These are phyloP conservation scores for Rhyacophila evoluta DNA, from an alignment of 2,888 invertebrate species.

Conservation along the genomic window DNA sequence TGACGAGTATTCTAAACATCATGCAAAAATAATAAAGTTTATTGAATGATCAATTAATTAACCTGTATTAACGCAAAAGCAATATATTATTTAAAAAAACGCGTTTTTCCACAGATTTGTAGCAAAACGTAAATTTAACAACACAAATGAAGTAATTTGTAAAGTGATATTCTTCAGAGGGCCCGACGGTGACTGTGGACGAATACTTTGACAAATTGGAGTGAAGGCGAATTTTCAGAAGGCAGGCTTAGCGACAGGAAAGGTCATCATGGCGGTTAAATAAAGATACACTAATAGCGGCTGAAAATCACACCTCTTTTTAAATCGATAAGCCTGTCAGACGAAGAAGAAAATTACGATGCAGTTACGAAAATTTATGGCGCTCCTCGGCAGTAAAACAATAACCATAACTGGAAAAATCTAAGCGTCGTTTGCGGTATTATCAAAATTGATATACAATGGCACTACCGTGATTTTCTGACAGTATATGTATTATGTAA, in stretches of 20 bases:
- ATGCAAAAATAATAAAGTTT: too few species aligned
- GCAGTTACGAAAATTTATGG: not conserved
- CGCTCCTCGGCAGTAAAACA: not conserved
- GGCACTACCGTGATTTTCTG: too few species aligned
- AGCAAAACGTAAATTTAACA: not conserved
- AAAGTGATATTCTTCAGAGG: not conserved
- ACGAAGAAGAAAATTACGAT: not conserved
- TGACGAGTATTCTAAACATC: not conserved
- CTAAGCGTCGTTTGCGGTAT: too few species aligned
- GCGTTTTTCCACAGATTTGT: too few species aligned
- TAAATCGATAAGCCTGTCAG: not conserved
- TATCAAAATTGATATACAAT: too few species aligned
- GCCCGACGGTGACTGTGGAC: not conserved
- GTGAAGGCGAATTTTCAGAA: not conserved
- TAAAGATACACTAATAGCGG: not conserved
- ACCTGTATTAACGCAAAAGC: too few species aligned
- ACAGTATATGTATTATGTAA: too few species aligned
- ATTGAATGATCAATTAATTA: too few species aligned
- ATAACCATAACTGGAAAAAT: not conserved
- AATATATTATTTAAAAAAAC: too few species aligned
- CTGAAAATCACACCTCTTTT: constrained; percentile 13
- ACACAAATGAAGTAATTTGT: not conserved
- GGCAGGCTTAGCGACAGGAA: not conserved
- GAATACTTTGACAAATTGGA: too few species aligned
- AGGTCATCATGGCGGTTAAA: not conserved